A percentile compares a stretch with the other conserved stretches of the same genome.
Evolutionary conservation across 2,113 vertebrate species (phyloP).

Genomic region (Corynorhinus townsendii): DNA sequence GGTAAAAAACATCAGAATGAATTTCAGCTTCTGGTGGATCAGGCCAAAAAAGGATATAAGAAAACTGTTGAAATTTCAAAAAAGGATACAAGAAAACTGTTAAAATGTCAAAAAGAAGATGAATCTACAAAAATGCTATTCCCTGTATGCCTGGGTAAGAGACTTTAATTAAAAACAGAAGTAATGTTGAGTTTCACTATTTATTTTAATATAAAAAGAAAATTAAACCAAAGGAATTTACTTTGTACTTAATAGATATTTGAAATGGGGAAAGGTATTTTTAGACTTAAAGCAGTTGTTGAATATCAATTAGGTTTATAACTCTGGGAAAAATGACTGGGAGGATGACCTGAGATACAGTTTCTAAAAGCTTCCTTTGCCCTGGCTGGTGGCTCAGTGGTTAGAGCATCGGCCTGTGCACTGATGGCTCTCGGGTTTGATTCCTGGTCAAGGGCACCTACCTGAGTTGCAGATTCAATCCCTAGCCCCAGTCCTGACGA

Average conservation of each 20-base stretch:
- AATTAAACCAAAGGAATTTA: neutral
- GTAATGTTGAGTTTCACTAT: neutral
- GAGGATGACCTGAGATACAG: neutral
- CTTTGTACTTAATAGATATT: neutral
- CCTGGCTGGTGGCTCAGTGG: too few relatives aligned
- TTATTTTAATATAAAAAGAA: conserved; percentile 9
- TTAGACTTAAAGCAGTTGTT: neutral
- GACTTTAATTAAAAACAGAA: neutral
- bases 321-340: neutral
- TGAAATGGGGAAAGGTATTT: neutral
- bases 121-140: neutral
- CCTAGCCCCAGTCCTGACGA: too few relatives aligned
- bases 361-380: neutral
- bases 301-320: neutral
- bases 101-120: conserved; percentile 23
- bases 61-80: conserved; percentile 56
- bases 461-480: too few relatives aligned
- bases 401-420: too few relatives aligned
- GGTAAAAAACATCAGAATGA: conserved; percentile 90
- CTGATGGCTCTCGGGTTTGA: too few relatives aligned
- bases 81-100: neutral
- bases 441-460: too few relatives aligned
- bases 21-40: conserved; percentile 88
- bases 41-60: conserved; percentile 85
- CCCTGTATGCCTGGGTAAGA: conserved; percentile 65